Conservation (phyloP, 1,140 invertebrate species). For the Neomicropteryx cornuta region DNA sequence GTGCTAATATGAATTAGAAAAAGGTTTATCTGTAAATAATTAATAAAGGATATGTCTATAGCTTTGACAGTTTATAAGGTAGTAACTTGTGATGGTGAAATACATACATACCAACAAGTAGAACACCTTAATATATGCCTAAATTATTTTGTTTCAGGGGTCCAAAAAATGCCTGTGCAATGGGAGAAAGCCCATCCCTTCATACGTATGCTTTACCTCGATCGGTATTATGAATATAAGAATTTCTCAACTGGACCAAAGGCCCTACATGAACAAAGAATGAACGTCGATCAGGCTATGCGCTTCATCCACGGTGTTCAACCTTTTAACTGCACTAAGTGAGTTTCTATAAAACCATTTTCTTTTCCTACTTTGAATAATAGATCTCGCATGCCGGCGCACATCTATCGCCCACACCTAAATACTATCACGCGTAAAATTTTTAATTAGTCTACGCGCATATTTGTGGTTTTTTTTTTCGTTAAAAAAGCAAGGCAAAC, state of each 20-base stretch:
- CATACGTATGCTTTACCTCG: slow-evolving; percentile 60
- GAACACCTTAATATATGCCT: too few relatives aligned
- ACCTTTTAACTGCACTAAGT: slow-evolving; percentile 58
- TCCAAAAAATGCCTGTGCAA: slow-evolving; percentile 68
- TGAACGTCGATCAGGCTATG: slow-evolving; percentile 68
- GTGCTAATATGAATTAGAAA: too few relatives aligned
- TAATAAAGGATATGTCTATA: too few relatives aligned
- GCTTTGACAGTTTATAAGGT: too few relatives aligned
- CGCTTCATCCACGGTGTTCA: slow-evolving; percentile 67
- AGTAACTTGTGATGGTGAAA: too few relatives aligned
- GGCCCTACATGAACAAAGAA: slow-evolving; percentile 47
- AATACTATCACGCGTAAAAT: too few relatives aligned
- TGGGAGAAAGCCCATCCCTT: slow-evolving; percentile 60
- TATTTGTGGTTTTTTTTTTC: too few relatives aligned
- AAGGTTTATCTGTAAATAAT: too few relatives aligned
- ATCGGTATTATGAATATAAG: slow-evolving; percentile 60
- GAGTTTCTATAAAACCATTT: too few relatives aligned
- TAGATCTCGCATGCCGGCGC: slow-evolving; percentile 1
- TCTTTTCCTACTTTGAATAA: not conserved
- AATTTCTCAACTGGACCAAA: slow-evolving; percentile 52
- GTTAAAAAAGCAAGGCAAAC: too few relatives aligned
- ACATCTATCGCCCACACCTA: not conserved
- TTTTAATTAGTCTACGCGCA: not conserved
- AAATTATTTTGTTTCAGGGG: slow-evolving; percentile 45
- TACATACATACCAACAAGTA: too few relatives aligned